Conservation (phyloP, 1,140 invertebrate genomes). For the Semibalanus balanoides region DNA sequence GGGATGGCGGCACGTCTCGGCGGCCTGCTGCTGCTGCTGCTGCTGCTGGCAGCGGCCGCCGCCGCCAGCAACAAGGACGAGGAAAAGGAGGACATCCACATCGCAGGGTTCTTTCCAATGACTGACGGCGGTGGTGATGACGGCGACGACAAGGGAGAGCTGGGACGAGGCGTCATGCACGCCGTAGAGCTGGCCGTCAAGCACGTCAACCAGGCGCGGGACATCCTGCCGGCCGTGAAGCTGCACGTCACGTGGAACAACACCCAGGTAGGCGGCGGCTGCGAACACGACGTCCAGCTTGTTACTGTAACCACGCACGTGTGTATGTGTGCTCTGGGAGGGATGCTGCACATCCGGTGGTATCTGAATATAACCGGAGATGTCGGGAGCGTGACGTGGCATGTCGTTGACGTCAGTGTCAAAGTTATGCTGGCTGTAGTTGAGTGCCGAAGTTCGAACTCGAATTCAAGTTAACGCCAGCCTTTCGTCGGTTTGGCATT, state of each 20-base stretch:
- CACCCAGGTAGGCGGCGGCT: slow-evolving; percentile 54
- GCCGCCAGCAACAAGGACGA: background rate
- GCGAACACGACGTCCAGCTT: too few relatives aligned
- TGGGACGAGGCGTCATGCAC: slow-evolving; percentile 80
- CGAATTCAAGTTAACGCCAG: too few relatives aligned
- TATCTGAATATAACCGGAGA: too few relatives aligned
- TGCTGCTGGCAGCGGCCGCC: background rate
- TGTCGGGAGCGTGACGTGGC: too few relatives aligned
- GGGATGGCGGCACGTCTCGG: too few relatives aligned
- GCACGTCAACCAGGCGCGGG: slow-evolving; percentile 78
- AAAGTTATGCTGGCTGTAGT: too few relatives aligned
- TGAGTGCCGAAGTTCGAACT: too few relatives aligned
- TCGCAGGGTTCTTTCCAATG: slow-evolving; percentile 81
- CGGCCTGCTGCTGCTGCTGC: slow-evolving; percentile 6
- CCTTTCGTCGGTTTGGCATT: too few relatives aligned
- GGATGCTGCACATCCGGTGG: too few relatives aligned
- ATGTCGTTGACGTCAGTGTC: too few relatives aligned
- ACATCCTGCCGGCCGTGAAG: slow-evolving; percentile 65
- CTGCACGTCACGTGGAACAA: slow-evolving; percentile 91
- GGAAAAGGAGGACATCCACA: slow-evolving; percentile 54
- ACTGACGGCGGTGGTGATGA: slow-evolving; percentile 46
- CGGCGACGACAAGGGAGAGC: slow-evolving; percentile 25
- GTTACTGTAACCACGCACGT: too few relatives aligned
- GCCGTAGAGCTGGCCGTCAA: slow-evolving; percentile 80
- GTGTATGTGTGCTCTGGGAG: too few relatives aligned